Evolutionary conservation across 2,113 vertebrate species (phyloP), one percentile per base, ranked within the genome.

Genomic region (Brienomyrus longianalis): DNA sequence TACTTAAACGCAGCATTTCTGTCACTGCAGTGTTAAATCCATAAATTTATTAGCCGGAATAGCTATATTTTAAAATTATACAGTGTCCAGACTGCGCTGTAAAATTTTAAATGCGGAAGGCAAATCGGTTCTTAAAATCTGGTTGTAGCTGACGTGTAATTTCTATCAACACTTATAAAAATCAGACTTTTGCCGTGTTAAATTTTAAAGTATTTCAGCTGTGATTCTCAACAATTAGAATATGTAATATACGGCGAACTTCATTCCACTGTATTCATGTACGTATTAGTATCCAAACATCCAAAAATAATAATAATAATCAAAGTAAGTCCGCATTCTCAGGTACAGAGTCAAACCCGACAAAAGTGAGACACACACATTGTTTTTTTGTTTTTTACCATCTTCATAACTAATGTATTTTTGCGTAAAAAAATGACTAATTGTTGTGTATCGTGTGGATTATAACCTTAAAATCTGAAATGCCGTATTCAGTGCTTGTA

Each of bases 1-100:
- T 86, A 86, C 45, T 86, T 31, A 86, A 86, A 86, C 45, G 85
- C 51, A 56, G 8, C 48, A 35, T 87, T 52, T 54, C 47, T 87
- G n/a, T 54, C 85, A 87, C 51, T 35, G 85, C 31, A 39, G 50
- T 87, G 27, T 35, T 31, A 35, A 35, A 87, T 31, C 27, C 39
- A 54, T 56, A 19, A 84, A 56, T 87, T 54, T n/a, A 51, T 87
- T 56, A 87, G n/a, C 8, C 39, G 43, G 50, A 87, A n/a, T 13
- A 23, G n/a, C 15, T 56, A 39, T 54, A 52, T 35, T 54, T 54
- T 27, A 87, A 19, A 87, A 31, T 52, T 87, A 86, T 51, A 5
- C 23, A 54, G 51, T 54, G n/a, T 56, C 47, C 85, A 56, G 6
- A 15, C 85, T 54, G 17, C 3, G 27, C 27, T 54, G n/a, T 54